Evolutionary conservation across 2,113 vertebrate species (phyloP).

Genomic region (Spilogale gracilis): DNA sequence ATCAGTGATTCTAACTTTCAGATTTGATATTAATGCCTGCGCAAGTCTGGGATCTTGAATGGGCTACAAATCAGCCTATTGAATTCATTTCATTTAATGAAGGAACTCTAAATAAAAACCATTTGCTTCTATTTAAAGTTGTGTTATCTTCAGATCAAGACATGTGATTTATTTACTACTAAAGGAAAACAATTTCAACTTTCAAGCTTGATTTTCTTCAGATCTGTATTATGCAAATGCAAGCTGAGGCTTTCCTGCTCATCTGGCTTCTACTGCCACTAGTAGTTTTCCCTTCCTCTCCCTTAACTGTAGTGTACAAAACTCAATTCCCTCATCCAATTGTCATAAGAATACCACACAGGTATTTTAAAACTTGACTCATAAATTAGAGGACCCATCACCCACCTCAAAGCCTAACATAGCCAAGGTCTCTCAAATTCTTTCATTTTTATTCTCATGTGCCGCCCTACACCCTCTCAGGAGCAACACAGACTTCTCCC

Average conservation of each 20-base stretch:
- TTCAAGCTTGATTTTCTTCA: neutral
- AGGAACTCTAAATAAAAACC: neutral
- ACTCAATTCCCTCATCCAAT: neutral
- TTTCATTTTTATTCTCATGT: neutral
- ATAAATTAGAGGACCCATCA: neutral
- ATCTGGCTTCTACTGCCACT: neutral
- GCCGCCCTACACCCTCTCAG: rapidly evolving
- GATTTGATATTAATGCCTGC: neutral
- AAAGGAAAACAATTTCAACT: constrained; percentile 1
- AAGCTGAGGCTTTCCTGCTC: neutral
- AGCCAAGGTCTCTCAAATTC: neutral
- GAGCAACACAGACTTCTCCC: neutral
- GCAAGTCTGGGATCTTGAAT: neutral
- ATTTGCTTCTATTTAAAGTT: neutral
- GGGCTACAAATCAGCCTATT: neutral
- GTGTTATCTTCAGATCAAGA: neutral
- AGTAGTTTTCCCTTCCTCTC: neutral
- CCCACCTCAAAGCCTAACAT: neutral
- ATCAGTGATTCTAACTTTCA: neutral
- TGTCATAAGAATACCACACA: neutral
- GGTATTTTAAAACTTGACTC: neutral
- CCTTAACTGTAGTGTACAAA: neutral
- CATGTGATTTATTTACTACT: neutral
- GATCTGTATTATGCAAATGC: neutral
- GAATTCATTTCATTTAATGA: neutral